A percentile compares a stretch with the other conserved stretches of the same genome.
phyloP scores from a whole-genome alignment of 1,140 invertebrate genomes.

The Trichonephila clavipes region DNA sequence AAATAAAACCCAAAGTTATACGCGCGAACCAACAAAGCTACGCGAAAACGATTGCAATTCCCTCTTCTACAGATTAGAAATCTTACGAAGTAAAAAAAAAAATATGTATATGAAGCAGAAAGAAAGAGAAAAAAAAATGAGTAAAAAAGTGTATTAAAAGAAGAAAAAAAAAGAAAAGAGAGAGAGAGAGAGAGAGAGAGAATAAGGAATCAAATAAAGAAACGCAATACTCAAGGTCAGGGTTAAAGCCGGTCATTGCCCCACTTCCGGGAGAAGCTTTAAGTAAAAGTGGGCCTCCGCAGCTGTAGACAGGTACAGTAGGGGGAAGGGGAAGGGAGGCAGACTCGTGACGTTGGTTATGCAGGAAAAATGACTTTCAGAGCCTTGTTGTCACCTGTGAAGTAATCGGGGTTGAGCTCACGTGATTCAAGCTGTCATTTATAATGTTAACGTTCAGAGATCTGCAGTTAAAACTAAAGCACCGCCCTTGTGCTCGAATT shows the following conservation, averaged over 20 bases:
- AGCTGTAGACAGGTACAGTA: slow-evolving; percentile 42
- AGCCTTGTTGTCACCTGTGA: neutral
- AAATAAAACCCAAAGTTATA: neutral
- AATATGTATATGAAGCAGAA: neutral
- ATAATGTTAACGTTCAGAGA: neutral
- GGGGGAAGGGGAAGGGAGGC: neutral
- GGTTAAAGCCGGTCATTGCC: slow-evolving; percentile 70
- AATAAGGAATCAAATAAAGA: slow-evolving; percentile 18
- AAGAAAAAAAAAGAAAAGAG: slow-evolving; percentile 15
- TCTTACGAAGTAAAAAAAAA: neutral
- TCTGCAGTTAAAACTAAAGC: neutral
- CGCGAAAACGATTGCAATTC: slow-evolving; percentile 6
- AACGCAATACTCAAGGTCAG: slow-evolving; percentile 54
- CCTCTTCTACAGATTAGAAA: slow-evolving; percentile 45
- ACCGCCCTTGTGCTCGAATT: neutral
- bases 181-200: slow-evolving; percentile 21
- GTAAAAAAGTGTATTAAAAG: slow-evolving; percentile 2
- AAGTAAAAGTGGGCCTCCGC: slow-evolving; percentile 71
- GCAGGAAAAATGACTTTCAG: slow-evolving; percentile 38
- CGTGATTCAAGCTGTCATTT: neutral
- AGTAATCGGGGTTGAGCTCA: neutral
- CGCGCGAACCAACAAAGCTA: neutral
- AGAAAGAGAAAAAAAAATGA: neutral
- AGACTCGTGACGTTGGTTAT: slow-evolving; percentile 19
- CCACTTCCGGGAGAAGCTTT: slow-evolving; percentile 56